Percentiles rank a stretch among this genome's conserved stretches.
phyloP scores from a whole-genome alignment of 2,888 invertebrate species.

The Mesorhabditis belari region DNA sequence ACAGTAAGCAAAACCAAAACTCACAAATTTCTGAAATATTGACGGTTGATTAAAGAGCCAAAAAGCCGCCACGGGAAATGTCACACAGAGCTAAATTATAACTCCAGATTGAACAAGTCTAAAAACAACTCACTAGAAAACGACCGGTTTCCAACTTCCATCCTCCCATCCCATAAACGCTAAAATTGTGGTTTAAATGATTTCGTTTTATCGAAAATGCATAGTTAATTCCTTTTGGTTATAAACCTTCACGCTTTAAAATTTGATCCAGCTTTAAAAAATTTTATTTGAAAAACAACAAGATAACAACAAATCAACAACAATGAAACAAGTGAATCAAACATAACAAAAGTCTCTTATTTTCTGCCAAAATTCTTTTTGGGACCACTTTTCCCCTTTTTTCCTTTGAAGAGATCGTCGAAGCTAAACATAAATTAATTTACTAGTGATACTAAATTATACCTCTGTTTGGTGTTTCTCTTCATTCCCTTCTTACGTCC shows the following conservation, averaged over 20 bases:
- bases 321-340: neutral
- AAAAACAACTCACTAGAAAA: too few species aligned
- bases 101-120: too few species aligned
- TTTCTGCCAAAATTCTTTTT: neutral
- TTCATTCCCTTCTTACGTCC: conserved; percentile 87
- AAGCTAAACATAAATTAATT: conserved; percentile 53
- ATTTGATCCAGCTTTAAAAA: too few species aligned
- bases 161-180: neutral
- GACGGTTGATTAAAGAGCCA: conserved; percentile 47
- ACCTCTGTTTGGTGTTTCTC: conserved; percentile 72
- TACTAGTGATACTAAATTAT: conserved; percentile 1
- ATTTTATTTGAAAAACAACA: neutral
- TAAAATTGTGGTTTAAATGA: neutral
- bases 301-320: neutral
- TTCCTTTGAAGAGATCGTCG: conserved; percentile 11
- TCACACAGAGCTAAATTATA: conserved; percentile 39
- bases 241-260: too few species aligned
- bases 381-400: conserved; percentile 12
- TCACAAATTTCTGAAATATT: conserved; percentile 44
- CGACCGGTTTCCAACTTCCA: neutral
- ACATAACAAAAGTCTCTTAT: conserved; percentile 1
- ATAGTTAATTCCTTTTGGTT: too few species aligned
- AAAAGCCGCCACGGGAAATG: conserved; percentile 47
- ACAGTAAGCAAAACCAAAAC: conserved; percentile 13
- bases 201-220: neutral